Evolutionary conservation across 2,797 vertebrate genomes (phyloP), one percentile per base, ranked within the genome.

Genomic region (Rhinogobio ventralis): DNA sequence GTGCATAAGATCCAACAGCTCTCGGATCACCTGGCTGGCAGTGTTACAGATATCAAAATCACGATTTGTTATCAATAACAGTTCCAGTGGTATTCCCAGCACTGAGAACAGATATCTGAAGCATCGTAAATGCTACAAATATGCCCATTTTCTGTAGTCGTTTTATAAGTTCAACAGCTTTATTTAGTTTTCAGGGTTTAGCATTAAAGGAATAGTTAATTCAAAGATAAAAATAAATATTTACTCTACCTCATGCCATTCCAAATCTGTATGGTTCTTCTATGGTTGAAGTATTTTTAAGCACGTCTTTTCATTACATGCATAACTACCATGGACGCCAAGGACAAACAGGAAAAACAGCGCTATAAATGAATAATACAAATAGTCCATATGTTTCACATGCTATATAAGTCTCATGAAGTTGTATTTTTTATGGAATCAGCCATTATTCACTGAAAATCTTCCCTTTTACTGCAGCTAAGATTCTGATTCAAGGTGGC

Each of bases 31-130:
- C 72, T 84, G 68, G 66, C 39, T 39, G 60, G 77, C 57, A 15
- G n/a, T 64, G 46, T n/a, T 55, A 74, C 49, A 42, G 69, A 78
- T 82, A 84, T 87, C 62, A 76, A 82, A 84, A 84, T 66, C 46
- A 66, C 51, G 42, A 82, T 79, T 86, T 67, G 79, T 84, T 86
- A 78, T 82, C 78, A 51, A 84, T 81, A 69, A 87, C 55, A 20
- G 64, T 30, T 80, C 51, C 62, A 13, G 23, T 25, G 49, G 20
- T 49, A 62, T 73, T 83, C n/a, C 81, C 73, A 83, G 9, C 49
- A 78, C 64, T 25, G 80, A 49, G 19, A 45, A 80, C 3, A 7
- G 71, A 79, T 28, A 67, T 62, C 39, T 67, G 55, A 79, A 76
- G 73, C 62, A 8, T 71, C 60, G 78, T 78, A 84, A 84, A 60